Evolutionary conservation across 2,888 invertebrate species (phyloP).

Genomic region (Laothoe populi): DNA sequence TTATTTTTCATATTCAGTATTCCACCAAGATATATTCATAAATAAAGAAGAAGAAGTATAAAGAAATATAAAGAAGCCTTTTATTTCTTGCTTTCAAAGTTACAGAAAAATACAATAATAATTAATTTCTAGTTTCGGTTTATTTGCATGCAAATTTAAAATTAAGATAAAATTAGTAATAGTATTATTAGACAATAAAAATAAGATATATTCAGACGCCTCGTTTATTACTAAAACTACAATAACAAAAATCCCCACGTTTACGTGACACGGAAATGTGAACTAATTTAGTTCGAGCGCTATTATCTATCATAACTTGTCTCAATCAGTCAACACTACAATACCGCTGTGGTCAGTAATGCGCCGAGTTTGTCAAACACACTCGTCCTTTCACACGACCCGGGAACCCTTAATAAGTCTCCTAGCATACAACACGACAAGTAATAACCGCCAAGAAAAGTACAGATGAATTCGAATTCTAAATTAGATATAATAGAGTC

Average conservation of each 20-base stretch:
- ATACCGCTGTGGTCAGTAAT: constrained; percentile 36
- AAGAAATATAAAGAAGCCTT: too few relatives aligned
- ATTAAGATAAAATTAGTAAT: too few relatives aligned
- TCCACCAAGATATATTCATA: too few relatives aligned
- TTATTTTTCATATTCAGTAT: too few relatives aligned
- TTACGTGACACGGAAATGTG: constrained; percentile 26
- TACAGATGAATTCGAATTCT: constrained; percentile 30
- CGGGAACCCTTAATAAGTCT: constrained; percentile 56
- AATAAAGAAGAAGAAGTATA: too few relatives aligned
- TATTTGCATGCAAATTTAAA: too few relatives aligned
- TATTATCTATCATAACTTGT: constrained; percentile 52
- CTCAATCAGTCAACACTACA: constrained; percentile 56
- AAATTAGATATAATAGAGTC: rapidly evolving
- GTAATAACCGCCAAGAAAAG: neutral
- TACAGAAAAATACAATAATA: too few relatives aligned
- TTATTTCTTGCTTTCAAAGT: too few relatives aligned
- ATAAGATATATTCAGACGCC: neutral
- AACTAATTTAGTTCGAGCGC: constrained; percentile 36
- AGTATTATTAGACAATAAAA: too few relatives aligned
- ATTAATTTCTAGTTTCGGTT: too few relatives aligned
- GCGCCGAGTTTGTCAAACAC: constrained; percentile 52
- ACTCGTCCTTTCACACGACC: constrained; percentile 55
- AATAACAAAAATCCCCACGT: constrained; percentile 24
- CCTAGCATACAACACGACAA: constrained; percentile 40
- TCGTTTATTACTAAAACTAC: neutral